These are phyloP conservation scores for Alethe castanea DNA, from an alignment of 2,113 vertebrate species.

Conservation along the genomic window DNA sequence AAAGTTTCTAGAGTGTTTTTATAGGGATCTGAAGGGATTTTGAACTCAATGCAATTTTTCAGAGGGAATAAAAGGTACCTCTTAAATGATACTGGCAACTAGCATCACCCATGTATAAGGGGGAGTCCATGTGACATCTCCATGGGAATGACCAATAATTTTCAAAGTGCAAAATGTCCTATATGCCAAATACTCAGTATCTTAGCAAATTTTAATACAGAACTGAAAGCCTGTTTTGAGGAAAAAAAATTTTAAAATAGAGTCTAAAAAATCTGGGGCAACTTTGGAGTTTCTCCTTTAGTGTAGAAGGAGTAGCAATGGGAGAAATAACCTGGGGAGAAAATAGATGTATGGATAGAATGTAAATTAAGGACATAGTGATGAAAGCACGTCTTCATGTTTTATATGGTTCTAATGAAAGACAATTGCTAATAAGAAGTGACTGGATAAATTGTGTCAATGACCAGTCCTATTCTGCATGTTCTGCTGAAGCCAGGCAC, in stretches of 20 bases:
- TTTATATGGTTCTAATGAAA: background rate
- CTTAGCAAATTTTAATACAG: background rate
- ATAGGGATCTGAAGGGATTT: slow-evolving; percentile 50
- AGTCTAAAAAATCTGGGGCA: background rate
- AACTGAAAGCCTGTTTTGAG: background rate
- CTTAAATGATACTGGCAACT: background rate
- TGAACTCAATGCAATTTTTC: slow-evolving; percentile 14
- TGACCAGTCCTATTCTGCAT: slow-evolving; percentile 22
- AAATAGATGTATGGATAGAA: background rate
- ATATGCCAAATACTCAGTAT: background rate
- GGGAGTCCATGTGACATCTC: background rate
- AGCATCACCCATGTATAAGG: background rate
- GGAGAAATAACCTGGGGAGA: background rate
- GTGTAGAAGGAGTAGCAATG: background rate
- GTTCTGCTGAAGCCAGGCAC: slow-evolving; percentile 31
- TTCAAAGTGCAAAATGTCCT: background rate
- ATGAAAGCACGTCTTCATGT: background rate
- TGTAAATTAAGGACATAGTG: background rate
- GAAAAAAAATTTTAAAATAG: fast-evolving
- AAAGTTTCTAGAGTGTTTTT: slow-evolving; percentile 54
- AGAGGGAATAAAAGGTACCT: slow-evolving; percentile 32
- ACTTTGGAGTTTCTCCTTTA: background rate
- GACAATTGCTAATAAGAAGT: slow-evolving; percentile 29
- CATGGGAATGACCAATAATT: background rate
- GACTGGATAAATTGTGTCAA: slow-evolving; percentile 45